Conservation (phyloP, 2,113 vertebrate genomes). For the Coracopsis vasa region DNA sequence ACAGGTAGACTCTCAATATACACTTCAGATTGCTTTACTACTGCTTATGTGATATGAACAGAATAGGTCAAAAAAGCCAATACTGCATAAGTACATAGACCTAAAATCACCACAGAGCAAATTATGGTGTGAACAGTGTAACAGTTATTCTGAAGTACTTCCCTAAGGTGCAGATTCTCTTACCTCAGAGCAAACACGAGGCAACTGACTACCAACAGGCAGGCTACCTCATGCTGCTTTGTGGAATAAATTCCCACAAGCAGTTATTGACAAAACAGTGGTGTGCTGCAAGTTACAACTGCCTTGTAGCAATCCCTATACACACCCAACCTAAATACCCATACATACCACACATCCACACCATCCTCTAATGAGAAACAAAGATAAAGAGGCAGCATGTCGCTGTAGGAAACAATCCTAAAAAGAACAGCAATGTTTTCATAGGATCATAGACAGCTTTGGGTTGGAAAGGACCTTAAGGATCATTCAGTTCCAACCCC, state of each 20-base stretch:
- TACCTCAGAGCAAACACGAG: neutral
- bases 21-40: neutral
- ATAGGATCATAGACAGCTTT: neutral
- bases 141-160: neutral
- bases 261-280: neutral
- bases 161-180: neutral
- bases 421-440: neutral
- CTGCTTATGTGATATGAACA: neutral
- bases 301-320: neutral
- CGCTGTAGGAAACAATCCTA: neutral
- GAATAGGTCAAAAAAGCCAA: neutral
- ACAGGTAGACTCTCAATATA: neutral
- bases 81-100: fast-evolving
- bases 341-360: neutral
- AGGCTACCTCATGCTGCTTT: neutral
- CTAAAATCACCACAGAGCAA: neutral
- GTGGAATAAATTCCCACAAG: neutral
- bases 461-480: neutral
- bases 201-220: neutral
- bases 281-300: neutral
- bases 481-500: neutral
- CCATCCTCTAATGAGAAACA: neutral
- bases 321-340: neutral
- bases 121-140: neutral
- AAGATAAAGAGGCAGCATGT: neutral